phyloP scores from a whole-genome alignment of 2,797 vertebrate genomes.

The Antrozous pallidus region DNA sequence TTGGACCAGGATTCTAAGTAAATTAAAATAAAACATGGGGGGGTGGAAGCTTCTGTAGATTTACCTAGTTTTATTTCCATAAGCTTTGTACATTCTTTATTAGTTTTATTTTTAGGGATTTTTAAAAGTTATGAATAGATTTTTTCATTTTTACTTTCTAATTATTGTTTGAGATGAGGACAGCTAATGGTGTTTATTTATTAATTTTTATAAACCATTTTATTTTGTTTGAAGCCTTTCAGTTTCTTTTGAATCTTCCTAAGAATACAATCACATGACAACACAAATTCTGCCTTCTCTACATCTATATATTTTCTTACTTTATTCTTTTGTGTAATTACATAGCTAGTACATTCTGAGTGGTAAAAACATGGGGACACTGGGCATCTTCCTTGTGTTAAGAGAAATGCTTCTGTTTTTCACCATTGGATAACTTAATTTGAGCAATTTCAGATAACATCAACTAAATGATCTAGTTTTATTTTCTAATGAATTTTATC shows the following conservation, averaged over 20 bases:
- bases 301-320: not conserved
- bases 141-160: not conserved
- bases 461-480: not conserved
- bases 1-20: too few species aligned
- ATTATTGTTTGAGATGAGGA: not conserved
- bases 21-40: too few species aligned
- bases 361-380: not conserved
- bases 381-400: not conserved
- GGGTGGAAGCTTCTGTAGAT: not conserved
- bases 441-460: not conserved
- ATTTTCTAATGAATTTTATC: constrained; percentile 26
- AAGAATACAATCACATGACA: not conserved
- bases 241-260: not conserved
- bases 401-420: constrained; percentile 13
- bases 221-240: not conserved
- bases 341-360: not conserved
- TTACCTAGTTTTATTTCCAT: not conserved
- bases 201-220: not conserved
- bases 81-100: not conserved
- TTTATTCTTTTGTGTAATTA: not conserved
- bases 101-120: not conserved
- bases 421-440: not conserved
- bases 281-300: not conserved
- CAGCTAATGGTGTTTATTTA: not conserved
- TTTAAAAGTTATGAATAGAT: not conserved